Evolutionary conservation across 2,113 vertebrate genomes (phyloP).

Genomic region (Mugil cephalus): DNA sequence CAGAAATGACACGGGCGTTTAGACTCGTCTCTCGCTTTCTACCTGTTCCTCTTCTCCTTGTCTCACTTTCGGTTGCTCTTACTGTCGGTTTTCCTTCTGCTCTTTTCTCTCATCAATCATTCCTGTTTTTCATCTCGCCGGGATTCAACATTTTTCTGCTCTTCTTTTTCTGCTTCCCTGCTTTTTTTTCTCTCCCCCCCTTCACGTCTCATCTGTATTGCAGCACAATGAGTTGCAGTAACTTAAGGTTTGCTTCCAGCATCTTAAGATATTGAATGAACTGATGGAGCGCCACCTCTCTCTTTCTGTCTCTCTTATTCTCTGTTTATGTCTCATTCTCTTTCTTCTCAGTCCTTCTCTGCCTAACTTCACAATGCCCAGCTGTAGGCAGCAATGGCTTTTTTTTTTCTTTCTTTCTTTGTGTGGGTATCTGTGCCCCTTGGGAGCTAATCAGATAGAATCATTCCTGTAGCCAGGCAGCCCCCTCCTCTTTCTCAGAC

Average conservation of each 20-base stretch:
- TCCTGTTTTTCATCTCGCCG: constrained; percentile 25
- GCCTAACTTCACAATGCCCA: constrained; percentile 53
- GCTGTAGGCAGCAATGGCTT: constrained; percentile 55
- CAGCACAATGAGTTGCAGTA: constrained; percentile 63
- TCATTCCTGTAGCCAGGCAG: constrained; percentile 74
- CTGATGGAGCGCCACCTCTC: constrained; percentile 40
- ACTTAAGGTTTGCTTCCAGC: constrained; percentile 66
- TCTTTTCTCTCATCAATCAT: constrained; percentile 33
- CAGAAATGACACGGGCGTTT: constrained; percentile 79
- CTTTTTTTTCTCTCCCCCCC: neutral
- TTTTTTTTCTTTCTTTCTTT: constrained; percentile 57
- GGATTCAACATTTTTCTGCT: constrained; percentile 27
- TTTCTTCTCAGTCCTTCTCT: constrained; percentile 35
- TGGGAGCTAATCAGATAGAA: constrained; percentile 83
- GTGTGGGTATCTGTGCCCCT: constrained; percentile 73
- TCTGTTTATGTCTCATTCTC: constrained; percentile 10
- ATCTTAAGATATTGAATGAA: constrained; percentile 58
- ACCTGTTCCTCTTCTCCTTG: constrained; percentile 74
- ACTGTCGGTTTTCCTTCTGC: constrained; percentile 50
- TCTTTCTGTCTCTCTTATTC: constrained; percentile 28
- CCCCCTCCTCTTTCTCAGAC: constrained; percentile 58
- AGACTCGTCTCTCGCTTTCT: constrained; percentile 59
- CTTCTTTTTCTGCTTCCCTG: constrained; percentile 18
- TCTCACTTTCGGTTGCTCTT: constrained; percentile 62
- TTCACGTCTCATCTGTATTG: constrained; percentile 49